Evolutionary conservation across 2,797 vertebrate species (phyloP), one percentile per base, ranked within the genome.

Genomic region (Trachurus trachurus): DNA sequence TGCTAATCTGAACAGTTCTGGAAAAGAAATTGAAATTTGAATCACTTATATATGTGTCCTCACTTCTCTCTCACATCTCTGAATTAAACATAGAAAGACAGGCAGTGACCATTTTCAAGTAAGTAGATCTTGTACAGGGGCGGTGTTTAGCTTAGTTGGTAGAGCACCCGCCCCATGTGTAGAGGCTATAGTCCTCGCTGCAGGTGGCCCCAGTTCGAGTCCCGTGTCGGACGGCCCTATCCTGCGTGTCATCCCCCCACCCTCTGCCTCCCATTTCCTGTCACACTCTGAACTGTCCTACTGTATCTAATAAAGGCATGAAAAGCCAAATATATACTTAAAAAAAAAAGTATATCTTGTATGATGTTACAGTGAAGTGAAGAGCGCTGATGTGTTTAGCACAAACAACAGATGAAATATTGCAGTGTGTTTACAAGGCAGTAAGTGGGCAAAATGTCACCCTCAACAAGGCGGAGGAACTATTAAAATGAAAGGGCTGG

Each of bases 401-500:
- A 42, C 11, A 34, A 50, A 49, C 7, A 53, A 44, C 13, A 42
- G 66, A 71, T 54, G 3, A 57, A 79, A 62, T 19, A 66, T 52
- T 13, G 9, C 61, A 66, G 74, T 16, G 40, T 72, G 29, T 67
- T 58, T 54, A 50, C 12, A 44, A 74, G 59, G 50, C 61, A 71
- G 57, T 44, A 64, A 76, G 49, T 26, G 22, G 21, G 49, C 49
- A 75, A 82, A 66, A 74, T 71, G 61, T 82, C 78, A 63, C 21
- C 34, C 52, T 53, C 42, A 70, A 77, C 56, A 74, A 85, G 52
- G 21, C 7, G 0, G 13, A 34, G 22, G 53, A 76, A 83, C 47
- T 66, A 45, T 85, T 80, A 11, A 87, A 86, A 74, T 74, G 19
- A 78, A 34, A 81, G n/a, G 49, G 45, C 77, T 79, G 63, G 87